Evolutionary conservation across 2,888 invertebrate genomes (phyloP).

Genomic region (Mythimna ferrago): DNA sequence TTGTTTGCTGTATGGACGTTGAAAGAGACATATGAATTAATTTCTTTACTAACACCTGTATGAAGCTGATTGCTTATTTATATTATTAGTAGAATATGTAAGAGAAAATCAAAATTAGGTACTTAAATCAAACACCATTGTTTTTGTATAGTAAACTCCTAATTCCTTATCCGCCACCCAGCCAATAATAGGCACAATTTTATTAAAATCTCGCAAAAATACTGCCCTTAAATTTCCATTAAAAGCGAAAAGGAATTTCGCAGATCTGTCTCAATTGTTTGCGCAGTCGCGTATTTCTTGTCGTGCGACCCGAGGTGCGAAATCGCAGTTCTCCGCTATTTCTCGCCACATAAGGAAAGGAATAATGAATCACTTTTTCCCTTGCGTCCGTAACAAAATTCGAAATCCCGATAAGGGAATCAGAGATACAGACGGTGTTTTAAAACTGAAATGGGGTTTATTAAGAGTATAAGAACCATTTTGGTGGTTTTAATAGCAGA

Average conservation of each 20-base stretch:
- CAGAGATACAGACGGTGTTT: conserved; percentile 28
- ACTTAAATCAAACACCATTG: no score
- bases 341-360: conserved; percentile 48
- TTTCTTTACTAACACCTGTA: no score
- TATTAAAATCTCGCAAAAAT: not conserved
- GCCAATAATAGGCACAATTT: not conserved
- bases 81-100: no score
- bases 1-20: no score
- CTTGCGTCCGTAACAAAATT: conserved; percentile 48
- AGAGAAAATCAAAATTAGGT: not conserved
- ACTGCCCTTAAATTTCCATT: conserved; percentile 19
- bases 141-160: not conserved
- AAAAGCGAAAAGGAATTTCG: conserved; percentile 9
- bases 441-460: conserved; percentile 43
- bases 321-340: conserved; percentile 36
- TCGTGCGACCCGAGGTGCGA: conserved; percentile 34
- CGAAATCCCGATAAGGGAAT: conserved; percentile 55
- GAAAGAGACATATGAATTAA: no score
- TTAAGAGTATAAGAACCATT: conserved; percentile 15
- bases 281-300: conserved; percentile 38
- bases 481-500: conserved; percentile 8
- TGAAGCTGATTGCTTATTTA: no score
- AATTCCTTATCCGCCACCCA: not conserved
- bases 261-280: conserved; percentile 43
- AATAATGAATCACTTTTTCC: conserved; percentile 61